Evolutionary conservation across 2,113 vertebrate genomes (phyloP).

Genomic region (Paedocypris sp.): DNA sequence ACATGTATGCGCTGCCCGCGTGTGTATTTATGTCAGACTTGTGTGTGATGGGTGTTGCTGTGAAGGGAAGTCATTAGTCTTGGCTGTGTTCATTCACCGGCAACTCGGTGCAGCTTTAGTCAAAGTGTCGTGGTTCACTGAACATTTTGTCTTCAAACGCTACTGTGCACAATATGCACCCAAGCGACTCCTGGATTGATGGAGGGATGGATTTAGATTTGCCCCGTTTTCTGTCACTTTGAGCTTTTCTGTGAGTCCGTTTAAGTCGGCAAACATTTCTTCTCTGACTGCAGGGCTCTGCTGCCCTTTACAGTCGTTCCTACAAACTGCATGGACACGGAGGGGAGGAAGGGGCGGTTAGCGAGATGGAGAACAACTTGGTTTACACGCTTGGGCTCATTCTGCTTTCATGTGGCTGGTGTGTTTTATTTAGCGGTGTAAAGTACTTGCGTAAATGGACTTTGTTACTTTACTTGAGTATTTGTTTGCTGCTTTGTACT

Average conservation of each 20-base stretch:
- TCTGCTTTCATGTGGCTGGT: neutral
- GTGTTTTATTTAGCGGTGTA: too few relatives aligned
- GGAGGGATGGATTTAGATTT: neutral
- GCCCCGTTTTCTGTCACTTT: neutral
- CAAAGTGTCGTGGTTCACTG: slow-evolving; percentile 7
- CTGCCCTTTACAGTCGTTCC: neutral
- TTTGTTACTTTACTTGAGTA: too few relatives aligned
- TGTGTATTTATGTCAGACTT: slow-evolving; percentile 6
- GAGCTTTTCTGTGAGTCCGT: slow-evolving; percentile 8
- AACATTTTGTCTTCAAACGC: slow-evolving; percentile 16
- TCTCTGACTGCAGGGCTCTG: neutral
- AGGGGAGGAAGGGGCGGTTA: neutral
- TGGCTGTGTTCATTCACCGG: slow-evolving; percentile 17
- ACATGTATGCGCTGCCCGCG: neutral
- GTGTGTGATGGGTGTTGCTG: neutral
- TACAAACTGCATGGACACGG: neutral
- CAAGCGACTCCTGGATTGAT: neutral
- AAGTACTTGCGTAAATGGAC: too few relatives aligned
- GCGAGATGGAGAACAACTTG: neutral
- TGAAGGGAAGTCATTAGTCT: slow-evolving; percentile 17
- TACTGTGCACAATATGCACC: neutral
- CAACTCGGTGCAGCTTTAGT: slow-evolving; percentile 21
- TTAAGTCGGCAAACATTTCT: neutral
- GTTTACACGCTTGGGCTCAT: neutral
- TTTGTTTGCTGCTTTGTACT: too few relatives aligned